Evolutionary conservation across 2,797 vertebrate species (phyloP).

Genomic region (Sebastes taczanowskii): DNA sequence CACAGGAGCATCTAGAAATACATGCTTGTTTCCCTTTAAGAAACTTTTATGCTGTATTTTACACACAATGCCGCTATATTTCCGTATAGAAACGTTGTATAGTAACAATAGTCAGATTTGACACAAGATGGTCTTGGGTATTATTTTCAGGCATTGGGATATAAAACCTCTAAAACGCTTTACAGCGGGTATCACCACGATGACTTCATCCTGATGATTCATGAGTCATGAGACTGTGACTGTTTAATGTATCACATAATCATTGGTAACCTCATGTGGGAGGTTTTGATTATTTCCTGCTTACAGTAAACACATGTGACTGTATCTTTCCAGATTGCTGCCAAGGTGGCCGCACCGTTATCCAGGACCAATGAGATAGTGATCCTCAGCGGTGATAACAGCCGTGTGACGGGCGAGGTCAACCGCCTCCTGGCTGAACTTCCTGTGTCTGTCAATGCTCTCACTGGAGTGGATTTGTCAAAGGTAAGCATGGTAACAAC

Average conservation of each 20-base stretch:
- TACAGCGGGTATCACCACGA: background rate
- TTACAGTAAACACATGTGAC: background rate
- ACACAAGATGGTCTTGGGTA: background rate
- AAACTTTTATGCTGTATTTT: too few relatives aligned
- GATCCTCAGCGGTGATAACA: conserved; percentile 89
- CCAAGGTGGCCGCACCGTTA: conserved; percentile 90
- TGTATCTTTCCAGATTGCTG: conserved; percentile 84
- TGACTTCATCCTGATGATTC: background rate
- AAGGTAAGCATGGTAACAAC: conserved; percentile 82
- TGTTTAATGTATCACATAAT: background rate
- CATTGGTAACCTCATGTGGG: background rate
- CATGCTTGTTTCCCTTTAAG: too few relatives aligned
- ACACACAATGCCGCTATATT: background rate
- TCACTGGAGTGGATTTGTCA: conserved; percentile 91
- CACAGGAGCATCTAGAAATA: too few relatives aligned
- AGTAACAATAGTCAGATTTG: background rate
- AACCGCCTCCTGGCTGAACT: conserved; percentile 92
- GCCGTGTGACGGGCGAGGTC: conserved; percentile 83
- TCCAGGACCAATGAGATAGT: conserved; percentile 91
- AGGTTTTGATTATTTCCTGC: background rate
- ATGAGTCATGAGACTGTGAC: background rate
- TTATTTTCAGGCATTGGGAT: background rate
- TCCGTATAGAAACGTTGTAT: background rate
- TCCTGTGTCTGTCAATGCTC: conserved; percentile 89
- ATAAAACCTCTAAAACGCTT: background rate